Percentiles rank a stretch among this genome's conserved stretches.
These are phyloP conservation scores for Cetonia aurata DNA, from an alignment of 2,888 invertebrate species.

Conservation along the genomic window DNA sequence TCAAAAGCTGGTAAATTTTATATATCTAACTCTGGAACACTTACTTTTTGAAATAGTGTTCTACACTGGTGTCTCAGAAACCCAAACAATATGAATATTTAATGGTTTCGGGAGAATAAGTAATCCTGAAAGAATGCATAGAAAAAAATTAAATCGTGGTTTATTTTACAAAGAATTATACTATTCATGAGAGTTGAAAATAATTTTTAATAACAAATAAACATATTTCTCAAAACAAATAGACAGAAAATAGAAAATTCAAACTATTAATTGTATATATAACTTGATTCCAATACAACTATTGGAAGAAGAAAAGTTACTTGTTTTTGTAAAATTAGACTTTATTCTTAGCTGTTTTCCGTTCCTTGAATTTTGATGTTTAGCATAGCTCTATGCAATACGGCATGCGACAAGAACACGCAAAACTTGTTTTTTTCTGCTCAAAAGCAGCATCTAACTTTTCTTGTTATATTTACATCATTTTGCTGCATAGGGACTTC, in stretches of 20 bases:
- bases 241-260: neutral
- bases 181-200: no score
- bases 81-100: no score
- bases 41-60: no score
- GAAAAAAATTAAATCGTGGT: no score
- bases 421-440: slow-evolving; percentile 40
- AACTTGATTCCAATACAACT: slow-evolving; percentile 17
- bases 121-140: no score
- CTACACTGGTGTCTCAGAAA: no score
- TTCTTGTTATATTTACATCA: slow-evolving; percentile 31
- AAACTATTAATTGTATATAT: neutral
- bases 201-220: no score
- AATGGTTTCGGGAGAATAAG: no score
- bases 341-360: slow-evolving; percentile 2
- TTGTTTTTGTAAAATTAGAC: neutral
- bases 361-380: slow-evolving; percentile 13
- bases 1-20: slow-evolving; percentile 59
- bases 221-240: neutral
- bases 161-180: no score
- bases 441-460: slow-evolving; percentile 31
- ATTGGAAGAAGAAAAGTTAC: slow-evolving; percentile 14
- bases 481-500: slow-evolving; percentile 19
- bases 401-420: slow-evolving; percentile 27
- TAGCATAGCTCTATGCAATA: slow-evolving; percentile 33
- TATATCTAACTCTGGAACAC: no score